phyloP scores from a whole-genome alignment of 2,888 invertebrate genomes.

The Mongoloraphidia duomilia region DNA sequence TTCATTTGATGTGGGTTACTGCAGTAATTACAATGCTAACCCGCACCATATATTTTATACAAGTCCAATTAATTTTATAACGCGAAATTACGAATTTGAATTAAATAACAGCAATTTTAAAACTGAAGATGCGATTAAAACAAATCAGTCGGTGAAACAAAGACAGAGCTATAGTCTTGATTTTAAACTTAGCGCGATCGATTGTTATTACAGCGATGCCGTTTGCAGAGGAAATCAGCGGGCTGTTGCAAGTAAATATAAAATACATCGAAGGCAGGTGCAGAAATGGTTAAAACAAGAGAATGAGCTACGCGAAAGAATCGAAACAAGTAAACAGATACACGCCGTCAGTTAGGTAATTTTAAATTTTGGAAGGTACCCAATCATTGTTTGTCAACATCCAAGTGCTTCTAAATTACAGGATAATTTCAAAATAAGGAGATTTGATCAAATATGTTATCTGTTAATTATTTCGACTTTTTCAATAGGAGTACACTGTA shows the following conservation, averaged over 20 bases:
- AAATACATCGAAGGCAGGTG: conserved; percentile 33
- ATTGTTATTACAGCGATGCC: conserved; percentile 36
- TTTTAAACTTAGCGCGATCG: conserved; percentile 38
- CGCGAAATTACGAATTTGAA: too few relatives aligned
- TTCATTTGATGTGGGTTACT: too few relatives aligned
- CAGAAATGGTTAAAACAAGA: conserved; percentile 43
- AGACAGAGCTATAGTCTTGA: conserved; percentile 34
- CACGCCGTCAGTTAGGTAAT: conserved; percentile 15
- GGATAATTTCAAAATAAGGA: too few relatives aligned
- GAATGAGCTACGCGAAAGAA: conserved; percentile 25
- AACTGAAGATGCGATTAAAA: too few relatives aligned
- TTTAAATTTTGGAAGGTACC: background rate
- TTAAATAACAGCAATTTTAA: too few relatives aligned
- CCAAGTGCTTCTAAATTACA: background rate
- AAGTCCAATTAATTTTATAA: too few relatives aligned
- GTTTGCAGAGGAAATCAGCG: conserved; percentile 33
- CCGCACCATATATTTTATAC: too few relatives aligned
- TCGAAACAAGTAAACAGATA: conserved; percentile 23
- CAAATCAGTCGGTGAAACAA: conserved; percentile 20
- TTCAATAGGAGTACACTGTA: too few relatives aligned
- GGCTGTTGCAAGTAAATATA: conserved; percentile 32
- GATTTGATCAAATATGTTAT: too few relatives aligned
- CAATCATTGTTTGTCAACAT: background rate
- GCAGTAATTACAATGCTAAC: too few relatives aligned
- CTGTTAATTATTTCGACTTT: too few relatives aligned